Conservation (phyloP, 2,888 invertebrate species). For the Caenorhabditis plicata region DNA sequence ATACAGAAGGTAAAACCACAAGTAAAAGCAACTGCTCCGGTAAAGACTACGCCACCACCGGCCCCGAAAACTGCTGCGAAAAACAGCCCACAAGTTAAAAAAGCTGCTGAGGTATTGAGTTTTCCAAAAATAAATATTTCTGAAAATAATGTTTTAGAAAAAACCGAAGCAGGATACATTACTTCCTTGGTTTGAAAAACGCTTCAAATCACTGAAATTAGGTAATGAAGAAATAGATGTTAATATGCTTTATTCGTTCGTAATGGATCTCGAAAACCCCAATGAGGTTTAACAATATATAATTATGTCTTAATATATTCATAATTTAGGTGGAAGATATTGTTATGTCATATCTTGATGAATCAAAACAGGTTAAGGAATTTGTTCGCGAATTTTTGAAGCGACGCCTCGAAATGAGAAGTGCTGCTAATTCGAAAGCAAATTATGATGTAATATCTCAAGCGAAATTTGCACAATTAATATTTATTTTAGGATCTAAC, state of each 20-base stretch:
- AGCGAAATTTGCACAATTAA: neutral
- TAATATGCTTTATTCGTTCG: constrained; percentile 18
- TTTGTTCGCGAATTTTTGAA: constrained; percentile 60
- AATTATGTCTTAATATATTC: too few relatives aligned
- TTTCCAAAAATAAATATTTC: too few relatives aligned
- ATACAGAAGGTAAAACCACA: constrained; percentile 15
- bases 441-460: constrained; percentile 14
- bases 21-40: constrained; percentile 11
- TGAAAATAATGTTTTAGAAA: too few relatives aligned
- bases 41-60: constrained; percentile 19
- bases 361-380: constrained; percentile 54
- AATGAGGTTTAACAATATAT: too few relatives aligned
- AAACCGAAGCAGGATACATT: constrained; percentile 15
- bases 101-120: too few relatives aligned
- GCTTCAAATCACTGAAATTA: constrained; percentile 6
- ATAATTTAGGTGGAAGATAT: constrained; percentile 64
- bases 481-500: constrained; percentile 50
- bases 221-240: constrained; percentile 3
- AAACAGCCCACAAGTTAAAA: too few relatives aligned
- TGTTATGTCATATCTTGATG: constrained; percentile 57
- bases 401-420: constrained; percentile 54
- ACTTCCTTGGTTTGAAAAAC: constrained; percentile 19
- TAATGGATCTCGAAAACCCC: constrained; percentile 48
- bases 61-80: constrained; percentile 10
- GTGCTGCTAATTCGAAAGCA: constrained; percentile 22